Percentiles rank a stretch among this genome's conserved stretches.
These are phyloP conservation scores for Argyresthia albistria DNA, from an alignment of 2,888 invertebrate genomes.

Conservation along the genomic window DNA sequence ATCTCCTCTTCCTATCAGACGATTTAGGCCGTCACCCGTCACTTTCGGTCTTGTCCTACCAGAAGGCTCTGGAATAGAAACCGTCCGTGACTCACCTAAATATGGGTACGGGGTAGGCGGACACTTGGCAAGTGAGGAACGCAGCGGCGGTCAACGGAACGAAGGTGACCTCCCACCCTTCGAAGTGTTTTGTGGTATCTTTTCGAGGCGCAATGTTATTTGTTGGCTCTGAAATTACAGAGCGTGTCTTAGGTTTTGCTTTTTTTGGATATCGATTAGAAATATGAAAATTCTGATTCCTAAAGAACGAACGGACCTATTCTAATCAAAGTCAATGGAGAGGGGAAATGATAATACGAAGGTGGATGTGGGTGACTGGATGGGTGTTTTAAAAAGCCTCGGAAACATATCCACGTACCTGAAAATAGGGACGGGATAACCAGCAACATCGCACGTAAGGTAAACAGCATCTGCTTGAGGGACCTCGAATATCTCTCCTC, in stretches of 20 bases:
- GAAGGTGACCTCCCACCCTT: slow-evolving; percentile 75
- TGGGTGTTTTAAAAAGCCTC: too few relatives aligned
- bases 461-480: slow-evolving; percentile 39
- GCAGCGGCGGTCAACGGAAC: slow-evolving; percentile 63
- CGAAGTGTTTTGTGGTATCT: slow-evolving; percentile 70
- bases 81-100: slow-evolving; percentile 75
- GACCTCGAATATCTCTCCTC: slow-evolving; percentile 55
- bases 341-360: not conserved
- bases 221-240: slow-evolving; percentile 57
- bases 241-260: too few relatives aligned
- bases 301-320: not conserved
- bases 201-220: slow-evolving; percentile 76
- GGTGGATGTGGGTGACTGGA: too few relatives aligned
- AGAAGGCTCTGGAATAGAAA: slow-evolving; percentile 75
- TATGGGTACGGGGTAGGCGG: slow-evolving; percentile 78
- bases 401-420: slow-evolving; percentile 33
- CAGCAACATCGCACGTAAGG: slow-evolving; percentile 68
- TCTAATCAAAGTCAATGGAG: not conserved
- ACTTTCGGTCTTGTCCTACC: slow-evolving; percentile 80
- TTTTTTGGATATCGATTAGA: too few relatives aligned
- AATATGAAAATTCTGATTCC: too few relatives aligned
- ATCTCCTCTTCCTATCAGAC: slow-evolving; percentile 53
- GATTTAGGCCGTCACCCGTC: slow-evolving; percentile 74
- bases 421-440: slow-evolving; percentile 66
- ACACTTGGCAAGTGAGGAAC: slow-evolving; percentile 78